Evolutionary conservation across 2,888 invertebrate species (phyloP).

Genomic region (Epirrhoe tristata): DNA sequence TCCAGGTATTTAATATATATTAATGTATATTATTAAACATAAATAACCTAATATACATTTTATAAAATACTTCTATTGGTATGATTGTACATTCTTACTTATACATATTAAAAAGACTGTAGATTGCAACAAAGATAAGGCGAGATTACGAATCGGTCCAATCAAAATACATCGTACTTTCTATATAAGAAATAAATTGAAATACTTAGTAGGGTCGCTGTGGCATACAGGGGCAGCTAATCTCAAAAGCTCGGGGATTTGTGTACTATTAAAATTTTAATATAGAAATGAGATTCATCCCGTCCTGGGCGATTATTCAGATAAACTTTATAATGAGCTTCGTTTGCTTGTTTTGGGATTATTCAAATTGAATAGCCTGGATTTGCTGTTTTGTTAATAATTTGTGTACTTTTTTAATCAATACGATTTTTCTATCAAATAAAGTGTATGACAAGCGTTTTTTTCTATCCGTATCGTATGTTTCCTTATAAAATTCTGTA

Average conservation of each 20-base stretch:
- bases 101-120: background rate
- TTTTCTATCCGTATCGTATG: no score
- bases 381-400: background rate
- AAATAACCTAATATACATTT: no score
- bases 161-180: background rate
- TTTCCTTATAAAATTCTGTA: no score
- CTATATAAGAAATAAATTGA: background rate
- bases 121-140: background rate
- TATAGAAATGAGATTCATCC: conserved; percentile 18
- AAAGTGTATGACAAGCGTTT: no score
- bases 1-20: no score
- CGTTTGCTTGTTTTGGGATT: conserved; percentile 16
- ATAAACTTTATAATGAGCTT: conserved; percentile 17
- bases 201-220: background rate
- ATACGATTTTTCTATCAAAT: background rate
- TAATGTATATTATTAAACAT: no score
- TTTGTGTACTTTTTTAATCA: background rate
- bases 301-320: conserved; percentile 11
- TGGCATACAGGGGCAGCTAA: conserved; percentile 19
- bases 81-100: background rate
- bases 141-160: background rate
- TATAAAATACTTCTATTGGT: no score
- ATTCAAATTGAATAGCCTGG: conserved; percentile 4
- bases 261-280: conserved; percentile 27
- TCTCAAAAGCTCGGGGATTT: conserved; percentile 26